Evolutionary conservation across 1,140 invertebrate genomes (phyloP), one percentile per base, ranked within the genome.

Genomic region (Leptinotarsa lineolata): DNA sequence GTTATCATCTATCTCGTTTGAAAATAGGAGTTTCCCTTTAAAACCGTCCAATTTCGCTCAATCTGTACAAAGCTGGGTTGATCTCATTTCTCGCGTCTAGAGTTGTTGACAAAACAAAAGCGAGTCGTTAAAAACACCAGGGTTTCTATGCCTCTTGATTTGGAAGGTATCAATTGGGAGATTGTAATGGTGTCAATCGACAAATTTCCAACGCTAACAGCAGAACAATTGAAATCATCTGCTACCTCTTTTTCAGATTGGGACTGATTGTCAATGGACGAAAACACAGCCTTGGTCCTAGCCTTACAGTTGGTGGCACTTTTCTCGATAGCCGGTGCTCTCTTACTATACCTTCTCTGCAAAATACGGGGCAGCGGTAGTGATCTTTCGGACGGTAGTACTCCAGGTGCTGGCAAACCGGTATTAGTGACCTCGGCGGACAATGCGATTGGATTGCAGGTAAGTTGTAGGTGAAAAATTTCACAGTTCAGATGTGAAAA

Each of bases 341-440:
- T 94, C 73, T 84, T 94, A 68, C 85, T 92, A 72, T 93, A 93
- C 79, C 84, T 94, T 71, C 85, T 93, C 78, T 88, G 91, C 79
- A 92, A 93, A 83, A 92, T 92, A 39, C 68, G 72, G n/a, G 87
- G 89, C 21, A 75, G 78, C 54, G 74, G 70, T 39, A 82, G 68
- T 46, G 68, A 72, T 21, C 78, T 77, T 64, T 70, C 71, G 1
- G 68, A 70, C 20, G 81, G 76, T 58, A 76, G 74, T 59, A 83
- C 84, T 0, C 86, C 86, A 70, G 86, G 87, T 24, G 88, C 87
- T 70, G 88, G 89, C 13, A 89, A 88, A 83, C 89, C 89, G 6
- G 89, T 93, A 11, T 86, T 94, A 44, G 88, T 94, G n/a, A 94
- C 93, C 4, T 93, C 89, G 39, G 91, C 91, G 68, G 92, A 93